A percentile compares a stretch with the other conserved stretches of the same genome.
phyloP scores from a whole-genome alignment of 2,888 invertebrate species.

The Caenorhabditis macrosperma region DNA sequence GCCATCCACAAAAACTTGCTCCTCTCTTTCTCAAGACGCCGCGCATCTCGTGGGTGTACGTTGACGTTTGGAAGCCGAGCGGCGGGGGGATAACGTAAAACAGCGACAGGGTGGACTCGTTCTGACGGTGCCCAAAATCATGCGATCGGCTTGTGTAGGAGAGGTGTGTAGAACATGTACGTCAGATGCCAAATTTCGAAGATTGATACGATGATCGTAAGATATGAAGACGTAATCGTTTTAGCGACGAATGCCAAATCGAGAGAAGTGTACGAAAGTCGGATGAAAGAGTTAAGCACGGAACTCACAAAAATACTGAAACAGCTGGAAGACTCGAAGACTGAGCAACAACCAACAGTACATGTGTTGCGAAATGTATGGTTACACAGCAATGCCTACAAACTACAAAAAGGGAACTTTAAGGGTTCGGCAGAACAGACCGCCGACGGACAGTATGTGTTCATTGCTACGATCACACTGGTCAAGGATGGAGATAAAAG shows the following conservation, averaged over 20 bases:
- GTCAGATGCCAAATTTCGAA: conserved; percentile 29
- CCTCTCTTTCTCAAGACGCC: conserved; percentile 12
- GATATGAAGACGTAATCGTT: neutral
- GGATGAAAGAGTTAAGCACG: conserved; percentile 62
- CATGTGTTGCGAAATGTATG: conserved; percentile 53
- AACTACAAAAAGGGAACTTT: neutral
- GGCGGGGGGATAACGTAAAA: conserved; percentile 39
- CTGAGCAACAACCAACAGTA: conserved; percentile 36
- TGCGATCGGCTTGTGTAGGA: conserved; percentile 39
- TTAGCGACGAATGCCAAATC: conserved; percentile 13
- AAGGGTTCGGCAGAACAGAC: conserved; percentile 78
- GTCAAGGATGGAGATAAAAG: conserved; percentile 73
- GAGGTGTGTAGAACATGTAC: conserved; percentile 46
- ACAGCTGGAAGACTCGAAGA: conserved; percentile 54
- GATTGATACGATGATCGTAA: conserved; percentile 1
- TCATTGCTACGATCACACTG: conserved; percentile 77
- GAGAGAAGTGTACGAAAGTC: conserved; percentile 31
- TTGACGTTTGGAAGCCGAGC: conserved; percentile 34
- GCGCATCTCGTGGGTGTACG: conserved; percentile 53
- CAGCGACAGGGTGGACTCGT: conserved; percentile 24
- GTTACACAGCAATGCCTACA: neutral
- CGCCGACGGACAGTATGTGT: conserved; percentile 71
- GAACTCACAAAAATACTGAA: conserved; percentile 63
- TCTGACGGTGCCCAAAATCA: conserved; percentile 33
- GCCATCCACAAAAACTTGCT: conserved; percentile 50